Conservation (phyloP, 2,797 vertebrate species). For the Melanogrammus aeglefinus region DNA sequence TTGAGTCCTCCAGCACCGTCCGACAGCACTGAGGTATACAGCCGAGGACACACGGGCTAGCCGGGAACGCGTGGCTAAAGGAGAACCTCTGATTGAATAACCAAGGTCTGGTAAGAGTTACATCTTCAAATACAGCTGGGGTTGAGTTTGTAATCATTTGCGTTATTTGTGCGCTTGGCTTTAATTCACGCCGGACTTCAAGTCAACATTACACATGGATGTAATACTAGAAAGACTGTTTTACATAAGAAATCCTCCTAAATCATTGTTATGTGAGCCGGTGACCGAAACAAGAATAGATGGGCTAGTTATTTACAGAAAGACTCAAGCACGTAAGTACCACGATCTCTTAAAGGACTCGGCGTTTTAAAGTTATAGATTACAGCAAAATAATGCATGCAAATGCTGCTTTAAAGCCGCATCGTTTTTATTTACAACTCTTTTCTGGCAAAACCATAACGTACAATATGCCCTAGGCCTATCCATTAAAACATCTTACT, state of each 20-base stretch:
- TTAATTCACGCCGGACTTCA: neutral
- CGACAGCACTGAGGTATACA: neutral
- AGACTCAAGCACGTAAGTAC: neutral
- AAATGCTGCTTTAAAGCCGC: no score
- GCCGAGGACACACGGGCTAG: neutral
- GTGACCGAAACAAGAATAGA: neutral
- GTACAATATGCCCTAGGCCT: neutral
- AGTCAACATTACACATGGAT: neutral
- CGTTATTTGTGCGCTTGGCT: neutral
- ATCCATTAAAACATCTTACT: neutral
- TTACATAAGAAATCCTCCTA: neutral
- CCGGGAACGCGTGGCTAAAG: neutral
- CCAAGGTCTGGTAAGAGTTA: neutral
- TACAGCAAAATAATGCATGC: no score
- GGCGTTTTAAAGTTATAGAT: neutral
- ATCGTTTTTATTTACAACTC: neutral
- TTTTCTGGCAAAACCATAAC: neutral
- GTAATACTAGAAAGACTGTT: neutral
- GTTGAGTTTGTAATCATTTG: neutral
- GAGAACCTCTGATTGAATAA: neutral
- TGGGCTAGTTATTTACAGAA: neutral
- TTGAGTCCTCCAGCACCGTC: neutral
- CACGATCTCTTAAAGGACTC: neutral
- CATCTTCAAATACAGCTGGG: neutral
- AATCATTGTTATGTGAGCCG: neutral